Evolutionary conservation across 1,140 invertebrate species (phyloP).

Genomic region (Orchestia grillus): DNA sequence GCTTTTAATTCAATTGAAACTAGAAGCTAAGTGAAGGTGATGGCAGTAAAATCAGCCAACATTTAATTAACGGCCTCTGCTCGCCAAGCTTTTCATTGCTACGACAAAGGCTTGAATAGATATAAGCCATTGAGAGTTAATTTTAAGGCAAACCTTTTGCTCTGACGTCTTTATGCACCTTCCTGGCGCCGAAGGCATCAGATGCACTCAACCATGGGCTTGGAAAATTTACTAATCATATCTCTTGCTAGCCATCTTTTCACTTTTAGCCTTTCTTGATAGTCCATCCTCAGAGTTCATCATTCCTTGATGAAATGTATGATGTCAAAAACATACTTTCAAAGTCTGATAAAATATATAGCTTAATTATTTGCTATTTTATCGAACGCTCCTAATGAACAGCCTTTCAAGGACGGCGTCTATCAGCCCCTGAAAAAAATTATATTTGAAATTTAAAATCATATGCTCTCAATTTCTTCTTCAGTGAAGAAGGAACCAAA

Average conservation of each 20-base stretch:
- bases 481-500: background rate
- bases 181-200: background rate
- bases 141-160: background rate
- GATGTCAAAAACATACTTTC: background rate
- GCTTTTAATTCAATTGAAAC: constrained; percentile 1
- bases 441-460: background rate
- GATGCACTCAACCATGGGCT: background rate
- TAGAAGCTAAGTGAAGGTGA: background rate
- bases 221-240: background rate
- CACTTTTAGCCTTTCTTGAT: background rate
- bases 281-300: background rate
- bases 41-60: background rate
- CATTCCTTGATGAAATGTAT: background rate
- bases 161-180: background rate
- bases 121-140: background rate
- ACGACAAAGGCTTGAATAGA: background rate
- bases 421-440: background rate
- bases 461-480: background rate
- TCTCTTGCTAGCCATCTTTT: background rate
- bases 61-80: background rate
- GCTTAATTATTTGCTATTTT: background rate
- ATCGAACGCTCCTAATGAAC: background rate
- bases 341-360: background rate
- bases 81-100: background rate
- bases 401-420: background rate